phyloP scores from a whole-genome alignment of 1,140 invertebrate genomes.

The Idris sp. region DNA sequence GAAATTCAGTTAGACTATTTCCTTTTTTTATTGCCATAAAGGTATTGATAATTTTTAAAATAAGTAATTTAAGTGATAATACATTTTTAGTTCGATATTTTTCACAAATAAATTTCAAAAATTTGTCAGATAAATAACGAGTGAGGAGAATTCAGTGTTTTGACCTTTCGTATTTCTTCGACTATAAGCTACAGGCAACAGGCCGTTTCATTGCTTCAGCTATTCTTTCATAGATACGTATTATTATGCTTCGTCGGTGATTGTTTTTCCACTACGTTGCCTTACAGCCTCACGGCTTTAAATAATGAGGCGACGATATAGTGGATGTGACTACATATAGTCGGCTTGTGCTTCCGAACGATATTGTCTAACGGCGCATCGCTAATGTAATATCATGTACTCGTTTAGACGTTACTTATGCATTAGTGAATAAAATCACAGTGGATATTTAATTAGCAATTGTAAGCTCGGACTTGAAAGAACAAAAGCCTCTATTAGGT shows the following conservation, averaged over 20 bases:
- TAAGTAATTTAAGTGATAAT: too few species aligned
- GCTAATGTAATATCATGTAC: constrained; percentile 43
- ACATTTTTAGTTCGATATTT: too few species aligned
- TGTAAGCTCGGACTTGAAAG: constrained; percentile 14
- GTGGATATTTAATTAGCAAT: constrained; percentile 37
- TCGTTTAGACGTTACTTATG: constrained; percentile 44
- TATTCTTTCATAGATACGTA: constrained; percentile 52
- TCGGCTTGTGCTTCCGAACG: constrained; percentile 39
- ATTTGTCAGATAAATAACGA: constrained; percentile 25
- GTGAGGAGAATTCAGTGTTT: constrained; percentile 7
- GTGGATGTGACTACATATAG: constrained; percentile 43
- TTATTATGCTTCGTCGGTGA: constrained; percentile 54
- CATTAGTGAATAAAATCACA: constrained; percentile 42
- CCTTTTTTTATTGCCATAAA: too few species aligned
- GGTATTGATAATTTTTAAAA: too few species aligned
- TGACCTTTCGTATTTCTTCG: neutral
- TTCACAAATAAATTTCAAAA: too few species aligned
- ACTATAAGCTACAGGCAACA: constrained; percentile 10
- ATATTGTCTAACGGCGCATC: constrained; percentile 47
- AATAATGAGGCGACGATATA: constrained; percentile 60
- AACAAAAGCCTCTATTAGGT: constrained; percentile 1
- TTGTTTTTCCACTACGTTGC: constrained; percentile 59
- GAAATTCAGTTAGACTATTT: too few species aligned
- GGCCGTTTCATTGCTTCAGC: constrained; percentile 25
- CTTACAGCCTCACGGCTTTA: constrained; percentile 48